phyloP scores from a whole-genome alignment of 1,140 invertebrate genomes.

The Cotesia typhae region DNA sequence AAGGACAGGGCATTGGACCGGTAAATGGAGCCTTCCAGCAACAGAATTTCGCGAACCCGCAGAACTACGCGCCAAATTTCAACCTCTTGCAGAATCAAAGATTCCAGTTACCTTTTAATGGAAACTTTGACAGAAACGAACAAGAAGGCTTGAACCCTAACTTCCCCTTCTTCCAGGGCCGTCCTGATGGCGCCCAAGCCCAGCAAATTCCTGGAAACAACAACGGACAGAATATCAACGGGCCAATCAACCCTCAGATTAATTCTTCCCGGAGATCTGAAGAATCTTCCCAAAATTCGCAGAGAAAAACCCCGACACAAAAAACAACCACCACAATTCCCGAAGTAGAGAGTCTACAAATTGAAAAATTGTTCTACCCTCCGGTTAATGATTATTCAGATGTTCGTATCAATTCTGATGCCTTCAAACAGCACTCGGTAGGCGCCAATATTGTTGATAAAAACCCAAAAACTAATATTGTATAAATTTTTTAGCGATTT shows the following conservation, averaged over 20 bases:
- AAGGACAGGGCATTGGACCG: no score
- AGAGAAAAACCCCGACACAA: neutral
- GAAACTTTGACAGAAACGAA: conserved; percentile 18
- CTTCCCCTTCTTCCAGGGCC: conserved; percentile 15
- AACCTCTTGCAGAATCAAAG: conserved; percentile 25
- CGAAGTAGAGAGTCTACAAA: conserved; percentile 23
- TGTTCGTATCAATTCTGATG: conserved; percentile 36
- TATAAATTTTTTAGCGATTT: conserved; percentile 9
- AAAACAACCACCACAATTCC: conserved; percentile 4
- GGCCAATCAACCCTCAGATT: no score
- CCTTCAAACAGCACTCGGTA: conserved; percentile 28
- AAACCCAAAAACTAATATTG: conserved; percentile 19
- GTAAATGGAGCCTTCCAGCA: conserved; percentile 2
- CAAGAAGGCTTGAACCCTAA: conserved; percentile 29
- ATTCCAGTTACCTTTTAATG: conserved; percentile 27
- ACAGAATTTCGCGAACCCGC: neutral
- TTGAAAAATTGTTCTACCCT: conserved; percentile 32
- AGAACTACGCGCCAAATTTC: conserved; percentile 27
- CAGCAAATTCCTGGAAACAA: conserved; percentile 2
- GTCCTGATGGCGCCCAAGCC: neutral
- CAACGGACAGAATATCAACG: neutral
- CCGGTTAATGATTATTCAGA: conserved; percentile 38
- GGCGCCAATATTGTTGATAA: conserved; percentile 19
- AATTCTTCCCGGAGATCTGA: neutral
- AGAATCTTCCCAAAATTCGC: neutral